These are phyloP conservation scores for Phalera bucephala DNA, from an alignment of 2,888 invertebrate genomes.

Conservation along the genomic window DNA sequence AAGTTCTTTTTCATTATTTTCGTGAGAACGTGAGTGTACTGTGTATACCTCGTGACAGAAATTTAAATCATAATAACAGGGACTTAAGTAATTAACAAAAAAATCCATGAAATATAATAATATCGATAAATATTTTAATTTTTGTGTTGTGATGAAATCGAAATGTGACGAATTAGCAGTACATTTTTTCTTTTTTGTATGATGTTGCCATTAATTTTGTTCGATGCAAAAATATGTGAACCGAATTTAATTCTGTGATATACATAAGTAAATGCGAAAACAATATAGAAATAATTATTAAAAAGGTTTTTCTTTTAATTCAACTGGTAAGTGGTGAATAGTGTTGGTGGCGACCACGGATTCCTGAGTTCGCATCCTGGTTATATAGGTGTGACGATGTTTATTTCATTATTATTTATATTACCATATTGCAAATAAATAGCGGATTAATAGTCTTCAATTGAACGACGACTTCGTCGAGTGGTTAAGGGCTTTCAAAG, in stretches of 20 bases:
- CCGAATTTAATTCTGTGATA: constrained; percentile 43
- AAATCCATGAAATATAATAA: not conserved
- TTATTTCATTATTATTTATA: no score
- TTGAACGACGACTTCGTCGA: no score
- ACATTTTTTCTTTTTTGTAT: constrained; percentile 13
- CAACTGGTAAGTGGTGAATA: no score
- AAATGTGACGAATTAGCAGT: constrained; percentile 7
- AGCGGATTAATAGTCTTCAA: no score
- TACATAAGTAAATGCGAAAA: constrained; percentile 25
- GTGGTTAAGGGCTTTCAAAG: no score
- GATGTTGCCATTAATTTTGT: constrained; percentile 13
- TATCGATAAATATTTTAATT: not conserved
- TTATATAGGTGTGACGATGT: no score
- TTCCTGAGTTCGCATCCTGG: no score
- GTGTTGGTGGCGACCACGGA: no score
- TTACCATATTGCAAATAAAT: no score
- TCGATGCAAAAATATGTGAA: constrained; percentile 30
- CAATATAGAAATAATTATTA: constrained; percentile 3
- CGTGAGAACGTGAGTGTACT: no score
- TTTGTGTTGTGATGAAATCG: constrained; percentile 1
- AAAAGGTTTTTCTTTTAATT: no score
- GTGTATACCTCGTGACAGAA: not conserved
- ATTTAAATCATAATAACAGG: not conserved
- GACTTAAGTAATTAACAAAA: constrained; percentile 5
- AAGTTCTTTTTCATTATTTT: no score